A percentile compares a stretch with the other conserved stretches of the same genome.
These are phyloP conservation scores for Patella caerulea DNA, from an alignment of 2,888 invertebrate species.

Conservation along the genomic window DNA sequence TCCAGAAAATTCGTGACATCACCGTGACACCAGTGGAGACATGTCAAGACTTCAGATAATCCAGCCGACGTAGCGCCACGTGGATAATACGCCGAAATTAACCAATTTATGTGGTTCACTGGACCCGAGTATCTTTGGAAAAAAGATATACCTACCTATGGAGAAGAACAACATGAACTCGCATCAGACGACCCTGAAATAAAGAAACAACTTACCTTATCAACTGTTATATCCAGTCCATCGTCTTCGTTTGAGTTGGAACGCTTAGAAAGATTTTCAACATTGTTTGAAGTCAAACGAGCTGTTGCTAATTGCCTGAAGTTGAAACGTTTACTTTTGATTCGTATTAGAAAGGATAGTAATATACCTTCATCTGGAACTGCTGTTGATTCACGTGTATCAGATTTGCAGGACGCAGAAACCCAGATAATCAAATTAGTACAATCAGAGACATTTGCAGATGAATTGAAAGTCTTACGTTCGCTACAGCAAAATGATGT, in stretches of 20 bases:
- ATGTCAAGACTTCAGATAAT: conserved; percentile 37
- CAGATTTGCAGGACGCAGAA: background rate
- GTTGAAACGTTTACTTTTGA: background rate
- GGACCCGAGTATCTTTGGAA: background rate
- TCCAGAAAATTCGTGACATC: conserved; percentile 39
- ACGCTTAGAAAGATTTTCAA: background rate
- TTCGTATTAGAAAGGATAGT: background rate
- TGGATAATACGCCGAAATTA: conserved; percentile 16
- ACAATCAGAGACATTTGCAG: background rate
- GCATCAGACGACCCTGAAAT: background rate
- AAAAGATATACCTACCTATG: background rate
- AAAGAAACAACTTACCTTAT: too few species aligned
- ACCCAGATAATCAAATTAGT: background rate
- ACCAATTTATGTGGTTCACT: background rate
- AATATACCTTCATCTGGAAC: background rate
- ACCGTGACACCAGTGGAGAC: conserved; percentile 39
- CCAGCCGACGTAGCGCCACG: conserved; percentile 49
- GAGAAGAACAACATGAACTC: background rate
- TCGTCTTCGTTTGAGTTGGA: background rate
- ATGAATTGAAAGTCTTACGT: background rate
- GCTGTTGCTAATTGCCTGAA: background rate
- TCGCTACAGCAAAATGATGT: too few species aligned
- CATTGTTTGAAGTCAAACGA: background rate
- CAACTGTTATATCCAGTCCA: too few species aligned
- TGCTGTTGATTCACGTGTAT: background rate